phyloP scores from a whole-genome alignment of 2,113 vertebrate species.

The Hiodon tergisus region DNA sequence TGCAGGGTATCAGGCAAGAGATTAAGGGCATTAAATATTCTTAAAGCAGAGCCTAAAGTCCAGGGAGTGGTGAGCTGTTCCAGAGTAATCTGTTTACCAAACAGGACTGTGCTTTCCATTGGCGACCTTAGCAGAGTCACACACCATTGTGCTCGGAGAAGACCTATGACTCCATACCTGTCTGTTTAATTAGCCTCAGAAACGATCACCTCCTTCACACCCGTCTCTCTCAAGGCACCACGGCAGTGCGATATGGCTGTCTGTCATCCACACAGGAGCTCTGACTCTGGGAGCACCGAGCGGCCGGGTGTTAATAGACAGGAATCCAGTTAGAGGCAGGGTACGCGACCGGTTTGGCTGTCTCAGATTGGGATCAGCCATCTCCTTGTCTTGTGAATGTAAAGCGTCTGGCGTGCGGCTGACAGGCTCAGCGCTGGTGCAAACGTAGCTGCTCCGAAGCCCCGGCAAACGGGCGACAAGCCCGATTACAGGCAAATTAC shows the following conservation, averaged over 20 bases:
- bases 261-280: background rate
- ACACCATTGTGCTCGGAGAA: background rate
- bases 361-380: background rate
- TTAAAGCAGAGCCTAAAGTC: constrained; percentile 18
- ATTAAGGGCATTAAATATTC: constrained; percentile 36
- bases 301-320: background rate
- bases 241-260: background rate
- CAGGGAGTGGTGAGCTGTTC: constrained; percentile 13
- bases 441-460: constrained; percentile 12
- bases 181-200: background rate
- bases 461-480: constrained; percentile 13
- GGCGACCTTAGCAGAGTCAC: background rate
- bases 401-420: background rate
- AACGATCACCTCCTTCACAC: background rate
- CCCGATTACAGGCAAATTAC: constrained; percentile 16
- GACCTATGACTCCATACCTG: background rate
- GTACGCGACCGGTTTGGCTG: background rate
- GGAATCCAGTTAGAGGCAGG: background rate
- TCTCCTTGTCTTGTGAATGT: too few species aligned
- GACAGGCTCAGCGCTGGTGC: constrained; percentile 1
- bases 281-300: background rate
- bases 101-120: constrained; percentile 12
- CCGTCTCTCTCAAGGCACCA: background rate
- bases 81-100: constrained; percentile 38
- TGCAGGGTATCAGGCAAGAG: constrained; percentile 19